Evolutionary conservation across 2,797 vertebrate species (phyloP).

Genomic region (Pitangus sulphuratus): DNA sequence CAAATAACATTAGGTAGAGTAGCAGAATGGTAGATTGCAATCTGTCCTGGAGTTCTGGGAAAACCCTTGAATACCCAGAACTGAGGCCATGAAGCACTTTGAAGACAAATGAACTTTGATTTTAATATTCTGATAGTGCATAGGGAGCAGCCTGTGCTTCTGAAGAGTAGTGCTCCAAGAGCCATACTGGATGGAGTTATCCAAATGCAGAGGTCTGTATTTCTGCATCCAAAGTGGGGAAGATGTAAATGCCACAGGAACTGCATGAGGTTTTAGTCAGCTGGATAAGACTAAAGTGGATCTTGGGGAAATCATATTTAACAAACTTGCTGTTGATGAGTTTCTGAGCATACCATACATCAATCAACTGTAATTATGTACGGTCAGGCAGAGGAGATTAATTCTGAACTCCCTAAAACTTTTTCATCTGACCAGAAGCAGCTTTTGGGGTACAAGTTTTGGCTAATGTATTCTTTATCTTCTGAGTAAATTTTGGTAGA

Average conservation of each 20-base stretch:
- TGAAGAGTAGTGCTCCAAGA: not conserved
- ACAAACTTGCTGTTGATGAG: not conserved
- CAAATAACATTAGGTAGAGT: not conserved
- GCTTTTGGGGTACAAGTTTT: not conserved
- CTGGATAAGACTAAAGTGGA: not conserved
- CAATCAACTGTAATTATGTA: not conserved
- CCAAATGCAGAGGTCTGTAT: not conserved
- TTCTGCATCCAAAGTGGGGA: not conserved
- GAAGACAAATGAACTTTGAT: not conserved
- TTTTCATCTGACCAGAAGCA: not conserved
- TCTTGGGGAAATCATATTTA: not conserved
- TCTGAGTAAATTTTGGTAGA: constrained; percentile 8
- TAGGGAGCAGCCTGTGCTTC: not conserved
- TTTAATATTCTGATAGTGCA: not conserved
- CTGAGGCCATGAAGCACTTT: not conserved
- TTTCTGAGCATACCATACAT: not conserved
- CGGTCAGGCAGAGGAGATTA: not conserved
- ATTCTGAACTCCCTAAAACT: not conserved
- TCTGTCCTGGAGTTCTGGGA: not conserved
- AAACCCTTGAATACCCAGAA: not conserved
- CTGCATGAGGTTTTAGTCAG: not conserved
- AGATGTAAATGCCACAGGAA: not conserved
- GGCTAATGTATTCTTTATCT: not conserved
- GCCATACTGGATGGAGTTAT: not conserved
- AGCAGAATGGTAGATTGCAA: not conserved